These are phyloP conservation scores for Salminus brasiliensis DNA, from an alignment of 2,113 vertebrate genomes.

Conservation along the genomic window DNA sequence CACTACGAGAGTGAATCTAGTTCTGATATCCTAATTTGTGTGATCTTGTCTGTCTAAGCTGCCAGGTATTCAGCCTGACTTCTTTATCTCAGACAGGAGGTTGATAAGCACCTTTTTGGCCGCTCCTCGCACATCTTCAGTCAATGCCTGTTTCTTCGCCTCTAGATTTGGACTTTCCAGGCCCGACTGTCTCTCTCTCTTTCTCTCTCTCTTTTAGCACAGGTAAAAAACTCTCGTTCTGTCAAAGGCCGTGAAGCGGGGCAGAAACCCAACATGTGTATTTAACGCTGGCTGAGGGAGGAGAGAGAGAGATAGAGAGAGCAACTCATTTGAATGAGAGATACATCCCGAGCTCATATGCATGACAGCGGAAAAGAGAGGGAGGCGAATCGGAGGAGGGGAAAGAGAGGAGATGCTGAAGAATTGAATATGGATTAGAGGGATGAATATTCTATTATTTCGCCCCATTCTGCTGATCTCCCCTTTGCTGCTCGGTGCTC, in stretches of 20 bases:
- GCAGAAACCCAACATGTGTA: slow-evolving; percentile 72
- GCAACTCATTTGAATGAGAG: slow-evolving; percentile 86
- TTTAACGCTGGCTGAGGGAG: slow-evolving; percentile 52
- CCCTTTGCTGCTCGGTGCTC: slow-evolving; percentile 87
- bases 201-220: slow-evolving; percentile 53
- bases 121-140: slow-evolving; percentile 10
- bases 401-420: slow-evolving; percentile 77
- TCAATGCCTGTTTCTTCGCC: slow-evolving; percentile 16
- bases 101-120: not conserved
- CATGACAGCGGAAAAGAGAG: slow-evolving; percentile 67
- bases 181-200: slow-evolving; percentile 51
- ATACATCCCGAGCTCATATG: slow-evolving; percentile 85
- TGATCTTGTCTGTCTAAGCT: not conserved
- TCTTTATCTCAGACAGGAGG: not conserved
- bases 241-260: slow-evolving; percentile 70
- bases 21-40: not conserved
- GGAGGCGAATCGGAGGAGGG: slow-evolving; percentile 27
- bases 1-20: not conserved
- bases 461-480: slow-evolving; percentile 91
- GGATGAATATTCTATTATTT: slow-evolving; percentile 98
- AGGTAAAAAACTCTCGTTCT: slow-evolving; percentile 71
- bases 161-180: not conserved
- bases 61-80: not conserved
- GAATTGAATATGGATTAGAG: slow-evolving; percentile 96
- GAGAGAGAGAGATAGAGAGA: slow-evolving; percentile 52